Evolutionary conservation across 2,113 vertebrate species (phyloP), one percentile per base, ranked within the genome.

Genomic region (Zosterops japonicus): DNA sequence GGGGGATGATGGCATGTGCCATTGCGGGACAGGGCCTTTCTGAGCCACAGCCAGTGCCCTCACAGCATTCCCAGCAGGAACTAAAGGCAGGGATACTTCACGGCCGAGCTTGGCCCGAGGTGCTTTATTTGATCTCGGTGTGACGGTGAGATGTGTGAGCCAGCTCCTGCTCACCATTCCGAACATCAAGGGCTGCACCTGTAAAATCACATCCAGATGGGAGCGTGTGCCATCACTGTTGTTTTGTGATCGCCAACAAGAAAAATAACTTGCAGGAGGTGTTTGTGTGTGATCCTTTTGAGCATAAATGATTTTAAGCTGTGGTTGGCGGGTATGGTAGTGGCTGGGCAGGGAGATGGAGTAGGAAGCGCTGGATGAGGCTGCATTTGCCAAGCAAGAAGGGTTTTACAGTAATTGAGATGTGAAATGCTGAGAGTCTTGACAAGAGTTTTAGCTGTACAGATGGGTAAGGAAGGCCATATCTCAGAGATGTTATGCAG

Each of bases 381-480:
- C 93, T 95, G 88, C 88, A 88, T 97, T 96, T 97, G 96, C 95
- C 95, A 97, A 95, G 95, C 93, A 93, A 91, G 89, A 95, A 97
- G 95, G 96, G 96, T 97, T 96, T 97, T 97, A 75, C 95, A 96
- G 96, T 96, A 97, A 97, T 94, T 97, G 95, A 96, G 95, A 97
- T 95, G 95, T 97, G 95, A 96, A 96, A 97, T 94, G 93, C 94
- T 95, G 96, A 95, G 94, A 96, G 95, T 95, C 95, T 96, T 96
- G 96, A 97, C 95, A 97, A 97, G 96, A 97, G 95, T 95, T 97
- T 97, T 97, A 97, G 95, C 96, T 97, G 96, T 97, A 96, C 95
- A 96, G 96, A 97, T 97, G 96, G 96, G 94, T 97, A 96, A 95
- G 91, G 95, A 95, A 97, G 95, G 89, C 96, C 96, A 89, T 95